phyloP scores from a whole-genome alignment of 2,113 vertebrate species.

The Sinocyclocheilus rhinocerous region DNA sequence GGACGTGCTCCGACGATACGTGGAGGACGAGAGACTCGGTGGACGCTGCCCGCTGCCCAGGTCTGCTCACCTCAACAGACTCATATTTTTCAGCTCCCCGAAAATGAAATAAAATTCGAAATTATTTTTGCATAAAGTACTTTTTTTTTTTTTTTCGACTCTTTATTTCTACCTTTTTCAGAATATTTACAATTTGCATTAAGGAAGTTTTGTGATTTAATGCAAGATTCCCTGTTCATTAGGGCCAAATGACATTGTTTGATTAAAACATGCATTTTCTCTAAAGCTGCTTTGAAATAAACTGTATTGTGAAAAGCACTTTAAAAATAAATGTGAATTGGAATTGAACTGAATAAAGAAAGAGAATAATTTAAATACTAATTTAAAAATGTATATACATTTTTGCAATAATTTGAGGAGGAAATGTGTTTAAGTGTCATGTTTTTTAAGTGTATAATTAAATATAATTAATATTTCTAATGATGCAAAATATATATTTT shows the following conservation, averaged over 20 bases:
- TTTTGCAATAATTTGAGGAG: not conserved
- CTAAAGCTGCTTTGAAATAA: not conserved
- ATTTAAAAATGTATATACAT: too few relatives aligned
- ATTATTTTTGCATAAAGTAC: too few relatives aligned
- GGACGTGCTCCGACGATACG: conserved; percentile 91
- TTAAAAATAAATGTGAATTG: not conserved
- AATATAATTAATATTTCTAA: not conserved
- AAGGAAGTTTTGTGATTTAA: not conserved
- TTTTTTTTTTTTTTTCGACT: too few relatives aligned
- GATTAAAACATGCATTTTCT: not conserved
- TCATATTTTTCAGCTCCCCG: too few relatives aligned
- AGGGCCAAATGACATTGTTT: not conserved
- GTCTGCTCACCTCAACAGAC: conserved; percentile 50
- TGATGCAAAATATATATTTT: too few relatives aligned
- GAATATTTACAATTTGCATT: not conserved
- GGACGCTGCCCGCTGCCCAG: conserved; percentile 97
- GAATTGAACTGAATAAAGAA: not conserved
- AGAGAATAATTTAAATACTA: too few relatives aligned
- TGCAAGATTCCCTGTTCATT: not conserved
- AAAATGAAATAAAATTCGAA: not conserved
- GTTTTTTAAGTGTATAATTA: too few relatives aligned
- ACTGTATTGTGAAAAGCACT: not conserved
- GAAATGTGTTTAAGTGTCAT: not conserved
- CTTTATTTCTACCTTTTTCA: not conserved
- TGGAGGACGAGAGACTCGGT: conserved; percentile 94